Evolutionary conservation across 1,140 invertebrate species (phyloP).

Genomic region (Euura saliciscinereae): DNA sequence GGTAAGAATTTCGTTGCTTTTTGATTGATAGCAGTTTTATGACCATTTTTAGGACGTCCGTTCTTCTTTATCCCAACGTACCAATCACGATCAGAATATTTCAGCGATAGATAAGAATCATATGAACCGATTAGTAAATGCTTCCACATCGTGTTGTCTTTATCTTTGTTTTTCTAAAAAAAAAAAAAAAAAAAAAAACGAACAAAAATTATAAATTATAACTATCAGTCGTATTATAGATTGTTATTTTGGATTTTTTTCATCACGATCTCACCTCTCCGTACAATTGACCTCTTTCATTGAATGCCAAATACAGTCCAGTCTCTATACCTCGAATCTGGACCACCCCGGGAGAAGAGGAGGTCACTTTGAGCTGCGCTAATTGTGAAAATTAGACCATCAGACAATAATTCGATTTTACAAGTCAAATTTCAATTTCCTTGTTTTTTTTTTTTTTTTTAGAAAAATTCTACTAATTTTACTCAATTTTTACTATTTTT

Average conservation of each 20-base stretch:
- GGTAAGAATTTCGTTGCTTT: slow-evolving; percentile 69
- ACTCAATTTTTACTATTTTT: too few relatives aligned
- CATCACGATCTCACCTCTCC: slow-evolving; percentile 60
- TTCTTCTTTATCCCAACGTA: slow-evolving; percentile 71
- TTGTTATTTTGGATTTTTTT: background rate
- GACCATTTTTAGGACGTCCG: slow-evolving; percentile 65
- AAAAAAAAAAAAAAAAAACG: slow-evolving; percentile 22
- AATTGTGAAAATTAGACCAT: slow-evolving; percentile 22
- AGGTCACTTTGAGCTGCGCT: slow-evolving; percentile 65
- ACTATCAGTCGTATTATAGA: background rate
- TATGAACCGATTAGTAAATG: slow-evolving; percentile 64
- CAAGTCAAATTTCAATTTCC: slow-evolving; percentile 11
- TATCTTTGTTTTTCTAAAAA: slow-evolving; percentile 57
- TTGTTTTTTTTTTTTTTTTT: slow-evolving; percentile 3
- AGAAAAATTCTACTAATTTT: slow-evolving; percentile 10
- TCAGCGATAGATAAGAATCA: slow-evolving; percentile 65
- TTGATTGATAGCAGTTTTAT: slow-evolving; percentile 65
- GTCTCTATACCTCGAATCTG: slow-evolving; percentile 65
- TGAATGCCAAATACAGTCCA: slow-evolving; percentile 67
- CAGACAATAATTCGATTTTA: slow-evolving; percentile 14
- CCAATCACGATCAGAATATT: slow-evolving; percentile 66
- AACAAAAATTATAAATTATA: background rate
- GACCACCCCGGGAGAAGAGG: slow-evolving; percentile 60
- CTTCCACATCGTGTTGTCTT: slow-evolving; percentile 65
- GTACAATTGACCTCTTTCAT: slow-evolving; percentile 66